Percentiles rank a stretch among this genome's conserved stretches.
Evolutionary conservation across 2,113 vertebrate genomes (phyloP).

Genomic region (Spea multiplicata): DNA sequence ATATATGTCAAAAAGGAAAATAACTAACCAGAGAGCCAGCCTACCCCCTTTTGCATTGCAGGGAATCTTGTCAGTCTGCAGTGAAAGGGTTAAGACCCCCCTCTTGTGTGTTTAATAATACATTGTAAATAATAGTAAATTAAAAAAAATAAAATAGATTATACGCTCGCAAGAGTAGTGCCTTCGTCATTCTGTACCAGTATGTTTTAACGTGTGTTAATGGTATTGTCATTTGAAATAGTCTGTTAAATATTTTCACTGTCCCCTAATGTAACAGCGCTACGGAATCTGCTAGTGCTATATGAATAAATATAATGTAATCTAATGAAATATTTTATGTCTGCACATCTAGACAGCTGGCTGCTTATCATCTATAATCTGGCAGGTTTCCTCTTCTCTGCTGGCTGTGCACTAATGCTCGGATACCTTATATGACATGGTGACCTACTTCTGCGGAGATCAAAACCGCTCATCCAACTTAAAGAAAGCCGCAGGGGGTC

Average conservation of each 20-base stretch:
- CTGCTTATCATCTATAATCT: constrained; percentile 49
- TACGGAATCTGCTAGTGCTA: too few relatives aligned
- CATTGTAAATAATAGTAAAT: neutral
- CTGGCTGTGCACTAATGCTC: constrained; percentile 45
- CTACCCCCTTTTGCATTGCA: neutral
- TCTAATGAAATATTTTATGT: constrained; percentile 29
- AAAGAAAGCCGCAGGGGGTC: constrained; percentile 46
- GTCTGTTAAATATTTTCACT: too few relatives aligned
- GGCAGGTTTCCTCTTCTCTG: constrained; percentile 45
- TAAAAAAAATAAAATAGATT: too few relatives aligned
- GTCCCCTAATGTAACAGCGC: too few relatives aligned
- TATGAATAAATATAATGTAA: too few relatives aligned
- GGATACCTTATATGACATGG: constrained; percentile 47
- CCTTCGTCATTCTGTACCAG: too few relatives aligned
- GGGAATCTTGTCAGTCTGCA: neutral
- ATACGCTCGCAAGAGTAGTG: too few relatives aligned
- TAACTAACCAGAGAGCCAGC: neutral
- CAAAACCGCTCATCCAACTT: constrained; percentile 49
- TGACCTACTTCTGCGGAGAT: constrained; percentile 47
- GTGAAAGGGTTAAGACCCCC: constrained; percentile 30
- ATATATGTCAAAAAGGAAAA: neutral
- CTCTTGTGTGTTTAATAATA: constrained; percentile 32
- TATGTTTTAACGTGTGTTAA: too few relatives aligned
- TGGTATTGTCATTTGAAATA: too few relatives aligned
- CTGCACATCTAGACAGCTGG: constrained; percentile 47